Evolutionary conservation across 2,113 vertebrate species (phyloP).

Genomic region (Pelodiscus sinensis): DNA sequence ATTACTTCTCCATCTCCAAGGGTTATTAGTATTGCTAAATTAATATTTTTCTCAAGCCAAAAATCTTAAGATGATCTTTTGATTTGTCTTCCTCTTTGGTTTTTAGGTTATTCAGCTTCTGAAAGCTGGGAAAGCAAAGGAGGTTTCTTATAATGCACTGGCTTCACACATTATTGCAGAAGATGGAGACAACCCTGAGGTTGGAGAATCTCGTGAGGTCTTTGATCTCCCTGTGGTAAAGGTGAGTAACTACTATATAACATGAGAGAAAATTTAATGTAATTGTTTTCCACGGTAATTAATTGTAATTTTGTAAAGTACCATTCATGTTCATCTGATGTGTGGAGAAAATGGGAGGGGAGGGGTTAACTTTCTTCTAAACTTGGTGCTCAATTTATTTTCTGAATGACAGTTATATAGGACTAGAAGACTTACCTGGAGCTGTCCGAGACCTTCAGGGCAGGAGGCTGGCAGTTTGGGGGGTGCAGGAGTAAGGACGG

Average conservation of each 20-base stretch:
- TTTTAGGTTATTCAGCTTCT: slow-evolving; percentile 92
- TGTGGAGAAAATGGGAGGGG: neutral
- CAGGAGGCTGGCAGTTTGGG: no score
- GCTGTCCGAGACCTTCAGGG: no score
- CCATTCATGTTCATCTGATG: neutral
- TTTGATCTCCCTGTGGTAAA: slow-evolving; percentile 98
- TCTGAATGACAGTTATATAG: neutral
- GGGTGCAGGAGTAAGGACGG: no score
- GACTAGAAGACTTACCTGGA: no score
- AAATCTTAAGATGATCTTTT: neutral
- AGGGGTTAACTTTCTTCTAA: neutral
- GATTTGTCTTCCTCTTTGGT: neutral
- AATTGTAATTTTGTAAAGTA: neutral
- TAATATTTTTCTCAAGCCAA: neutral
- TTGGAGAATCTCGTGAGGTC: slow-evolving; percentile 95
- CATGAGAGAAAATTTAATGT: neutral
- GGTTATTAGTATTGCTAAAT: neutral
- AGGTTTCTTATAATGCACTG: slow-evolving; percentile 96
- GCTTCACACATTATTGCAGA: slow-evolving; percentile 97
- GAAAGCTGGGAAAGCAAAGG: slow-evolving; percentile 95
- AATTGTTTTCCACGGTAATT: neutral
- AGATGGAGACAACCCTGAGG: slow-evolving; percentile 96
- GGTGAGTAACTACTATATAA: slow-evolving; percentile 72
- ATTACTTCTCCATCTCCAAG: rapidly evolving
- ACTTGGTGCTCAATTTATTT: neutral